Evolutionary conservation across 2,888 invertebrate genomes (phyloP).

Genomic region (Odontothrips loti): DNA sequence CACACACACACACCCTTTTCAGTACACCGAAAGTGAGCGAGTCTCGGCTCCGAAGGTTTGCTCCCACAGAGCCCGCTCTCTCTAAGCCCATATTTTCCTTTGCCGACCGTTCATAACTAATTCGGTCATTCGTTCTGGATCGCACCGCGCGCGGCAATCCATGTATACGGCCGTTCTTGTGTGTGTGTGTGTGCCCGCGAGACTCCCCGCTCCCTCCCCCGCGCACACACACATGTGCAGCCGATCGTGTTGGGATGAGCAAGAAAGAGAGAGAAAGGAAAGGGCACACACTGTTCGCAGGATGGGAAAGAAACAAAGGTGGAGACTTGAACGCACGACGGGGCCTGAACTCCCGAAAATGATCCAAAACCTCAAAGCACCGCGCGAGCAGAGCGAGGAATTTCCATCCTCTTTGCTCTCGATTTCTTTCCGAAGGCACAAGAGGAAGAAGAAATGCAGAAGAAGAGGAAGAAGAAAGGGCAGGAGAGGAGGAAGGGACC

Average conservation of each 20-base stretch:
- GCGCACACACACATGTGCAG: background rate
- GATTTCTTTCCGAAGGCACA: too few relatives aligned
- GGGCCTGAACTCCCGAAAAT: too few relatives aligned
- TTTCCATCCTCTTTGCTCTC: too few relatives aligned
- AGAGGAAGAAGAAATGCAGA: background rate
- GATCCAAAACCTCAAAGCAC: too few relatives aligned
- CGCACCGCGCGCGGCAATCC: background rate
- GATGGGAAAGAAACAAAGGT: background rate
- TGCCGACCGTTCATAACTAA: constrained; percentile 16
- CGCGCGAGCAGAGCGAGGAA: too few relatives aligned
- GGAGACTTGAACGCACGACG: background rate
- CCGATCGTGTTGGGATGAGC: background rate
- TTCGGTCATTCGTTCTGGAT: constrained; percentile 22
- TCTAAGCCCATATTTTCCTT: constrained; percentile 20
- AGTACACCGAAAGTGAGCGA: too few relatives aligned
- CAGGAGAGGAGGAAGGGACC: background rate
- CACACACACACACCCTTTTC: too few relatives aligned
- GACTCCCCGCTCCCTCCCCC: background rate
- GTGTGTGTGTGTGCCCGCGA: too few relatives aligned
- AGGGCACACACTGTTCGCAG: background rate
- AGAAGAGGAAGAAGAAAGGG: background rate
- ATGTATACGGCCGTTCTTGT: too few relatives aligned
- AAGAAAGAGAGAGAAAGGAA: background rate
- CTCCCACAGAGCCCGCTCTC: constrained; percentile 8
- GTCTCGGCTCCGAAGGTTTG: background rate